Conservation (phyloP, 2,888 invertebrate species). For the Minunthozetes semirufus region DNA sequence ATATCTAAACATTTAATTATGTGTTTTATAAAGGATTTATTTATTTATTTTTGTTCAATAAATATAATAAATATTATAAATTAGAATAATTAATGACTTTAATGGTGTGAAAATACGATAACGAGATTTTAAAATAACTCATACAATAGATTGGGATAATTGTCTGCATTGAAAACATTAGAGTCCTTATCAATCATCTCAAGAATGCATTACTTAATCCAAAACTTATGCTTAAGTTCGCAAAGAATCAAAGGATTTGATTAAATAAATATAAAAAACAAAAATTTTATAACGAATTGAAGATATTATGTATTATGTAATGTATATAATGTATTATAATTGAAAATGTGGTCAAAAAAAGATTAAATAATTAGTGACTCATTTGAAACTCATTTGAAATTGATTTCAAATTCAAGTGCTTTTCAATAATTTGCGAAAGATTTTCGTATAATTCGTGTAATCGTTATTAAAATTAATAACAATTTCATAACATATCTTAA, state of each 20-base stretch:
- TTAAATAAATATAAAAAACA: neutral
- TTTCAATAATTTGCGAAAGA: too few relatives aligned
- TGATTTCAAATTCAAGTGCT: too few relatives aligned
- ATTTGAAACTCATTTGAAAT: too few relatives aligned
- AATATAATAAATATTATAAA: too few relatives aligned
- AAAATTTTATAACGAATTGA: too few relatives aligned
- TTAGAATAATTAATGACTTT: neutral
- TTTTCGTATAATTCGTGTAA: neutral
- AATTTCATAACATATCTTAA: neutral
- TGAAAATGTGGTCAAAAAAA: too few relatives aligned
- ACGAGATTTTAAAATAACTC: neutral
- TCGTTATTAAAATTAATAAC: neutral
- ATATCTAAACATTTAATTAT: too few relatives aligned
- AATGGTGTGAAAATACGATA: neutral
- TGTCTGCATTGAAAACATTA: slow-evolving; percentile 6
- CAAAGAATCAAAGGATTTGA: neutral
- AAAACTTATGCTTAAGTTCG: neutral
- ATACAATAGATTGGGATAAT: neutral
- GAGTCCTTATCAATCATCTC: slow-evolving; percentile 1
- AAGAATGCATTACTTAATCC: neutral
- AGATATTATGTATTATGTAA: too few relatives aligned
- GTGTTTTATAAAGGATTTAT: too few relatives aligned
- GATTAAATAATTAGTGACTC: too few relatives aligned
- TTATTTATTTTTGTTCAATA: too few relatives aligned
- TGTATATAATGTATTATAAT: too few relatives aligned